phyloP scores from a whole-genome alignment of 2,797 vertebrate species.

The Mareca strepera region DNA sequence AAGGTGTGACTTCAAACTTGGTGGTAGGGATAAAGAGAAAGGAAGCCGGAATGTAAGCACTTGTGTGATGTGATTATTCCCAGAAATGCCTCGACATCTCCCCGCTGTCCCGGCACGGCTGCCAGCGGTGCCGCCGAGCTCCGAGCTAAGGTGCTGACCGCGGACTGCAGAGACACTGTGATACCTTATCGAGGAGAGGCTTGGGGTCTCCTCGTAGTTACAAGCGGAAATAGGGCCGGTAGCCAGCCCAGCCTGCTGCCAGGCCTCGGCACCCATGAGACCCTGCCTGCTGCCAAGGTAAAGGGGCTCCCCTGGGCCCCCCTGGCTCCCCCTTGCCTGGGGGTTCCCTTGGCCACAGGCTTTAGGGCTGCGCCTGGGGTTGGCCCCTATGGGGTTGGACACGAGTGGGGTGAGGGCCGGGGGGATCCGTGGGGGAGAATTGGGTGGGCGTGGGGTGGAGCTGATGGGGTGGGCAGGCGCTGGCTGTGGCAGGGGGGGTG shows the following conservation, averaged over 20 bases:
- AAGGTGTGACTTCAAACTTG: conserved; percentile 80
- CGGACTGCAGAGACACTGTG: conserved; percentile 24
- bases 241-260: conserved; percentile 51
- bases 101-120: conserved; percentile 70
- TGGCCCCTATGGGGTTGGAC: neutral
- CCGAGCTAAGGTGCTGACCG: conserved; percentile 47
- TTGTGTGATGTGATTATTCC: conserved; percentile 99
- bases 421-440: accelerated
- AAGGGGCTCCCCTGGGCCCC: neutral
- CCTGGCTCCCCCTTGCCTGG: neutral
- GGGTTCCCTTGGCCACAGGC: neutral
- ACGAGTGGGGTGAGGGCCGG: neutral
- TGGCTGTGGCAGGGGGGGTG: too few species aligned
- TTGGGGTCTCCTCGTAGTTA: conserved; percentile 52
- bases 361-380: neutral
- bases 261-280: conserved; percentile 4
- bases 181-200: conserved; percentile 74
- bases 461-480: accelerated
- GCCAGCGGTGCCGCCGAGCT: conserved; percentile 65
- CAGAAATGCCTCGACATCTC: conserved; percentile 91
- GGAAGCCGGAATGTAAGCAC: conserved; percentile 89
- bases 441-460: neutral
- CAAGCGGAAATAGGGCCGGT: conserved; percentile 72
- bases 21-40: conserved; percentile 69
- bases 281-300: conserved; percentile 31